A percentile compares a stretch with the other conserved stretches of the same genome.
phyloP scores from a whole-genome alignment of 1,140 invertebrate genomes.

The Pseudachorutes palmiensis region DNA sequence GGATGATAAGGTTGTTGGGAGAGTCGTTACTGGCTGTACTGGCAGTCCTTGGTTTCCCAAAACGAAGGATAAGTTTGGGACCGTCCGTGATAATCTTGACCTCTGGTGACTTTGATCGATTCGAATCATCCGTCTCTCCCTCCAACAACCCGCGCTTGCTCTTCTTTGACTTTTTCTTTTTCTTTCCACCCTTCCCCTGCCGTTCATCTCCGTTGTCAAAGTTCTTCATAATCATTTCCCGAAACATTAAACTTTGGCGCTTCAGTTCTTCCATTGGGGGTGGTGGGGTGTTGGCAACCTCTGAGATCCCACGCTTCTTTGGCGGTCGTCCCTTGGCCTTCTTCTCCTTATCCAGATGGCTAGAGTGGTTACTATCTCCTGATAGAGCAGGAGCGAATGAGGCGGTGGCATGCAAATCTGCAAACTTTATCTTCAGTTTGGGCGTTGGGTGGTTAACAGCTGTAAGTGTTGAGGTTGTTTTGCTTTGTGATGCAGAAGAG shows the following conservation, averaged over 20 bases:
- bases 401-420: conserved; percentile 43
- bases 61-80: conserved; percentile 59
- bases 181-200: conserved; percentile 41
- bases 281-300: conserved; percentile 18
- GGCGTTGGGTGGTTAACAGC: conserved; percentile 47
- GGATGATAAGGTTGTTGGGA: too few relatives aligned
- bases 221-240: conserved; percentile 70
- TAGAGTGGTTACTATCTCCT: conserved; percentile 18
- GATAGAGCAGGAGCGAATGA: conserved; percentile 12
- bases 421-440: conserved; percentile 75
- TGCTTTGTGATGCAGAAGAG: too few relatives aligned
- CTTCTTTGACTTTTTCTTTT: conserved; percentile 49
- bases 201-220: conserved; percentile 57
- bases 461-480: too few relatives aligned
- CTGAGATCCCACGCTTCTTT: conserved; percentile 55
- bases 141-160: conserved; percentile 49
- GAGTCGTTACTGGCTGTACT: conserved; percentile 25
- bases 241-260: conserved; percentile 76
- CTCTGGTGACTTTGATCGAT: conserved; percentile 29
- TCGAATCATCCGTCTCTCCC: conserved; percentile 45
- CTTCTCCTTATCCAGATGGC: conserved; percentile 28
- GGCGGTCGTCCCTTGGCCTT: conserved; percentile 56
- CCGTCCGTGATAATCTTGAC: conserved; percentile 44
- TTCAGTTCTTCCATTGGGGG: conserved; percentile 66
- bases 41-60: conserved; percentile 44